These are phyloP conservation scores for Microtus agrestis DNA, from an alignment of 2,797 vertebrate species.

Conservation along the genomic window DNA sequence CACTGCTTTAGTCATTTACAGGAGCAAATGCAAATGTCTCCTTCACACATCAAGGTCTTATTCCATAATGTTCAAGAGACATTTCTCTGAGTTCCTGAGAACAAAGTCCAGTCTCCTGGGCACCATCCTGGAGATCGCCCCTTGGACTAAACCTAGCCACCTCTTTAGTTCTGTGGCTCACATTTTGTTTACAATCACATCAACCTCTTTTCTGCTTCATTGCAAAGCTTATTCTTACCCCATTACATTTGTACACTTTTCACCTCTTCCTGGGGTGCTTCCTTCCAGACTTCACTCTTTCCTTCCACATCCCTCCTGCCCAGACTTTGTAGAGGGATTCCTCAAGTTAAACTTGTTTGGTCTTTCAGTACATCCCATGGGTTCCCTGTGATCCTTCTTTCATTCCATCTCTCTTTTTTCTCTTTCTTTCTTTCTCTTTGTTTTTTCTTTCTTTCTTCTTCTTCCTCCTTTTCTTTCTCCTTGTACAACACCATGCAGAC, in stretches of 20 bases:
- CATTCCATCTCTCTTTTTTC: not conserved
- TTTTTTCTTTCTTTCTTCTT: not conserved
- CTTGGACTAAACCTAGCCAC: not conserved
- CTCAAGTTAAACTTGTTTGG: not conserved
- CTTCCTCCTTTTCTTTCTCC: not conserved
- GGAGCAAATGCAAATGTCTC: not conserved
- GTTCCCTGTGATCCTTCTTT: not conserved
- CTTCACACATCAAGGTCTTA: too few relatives aligned
- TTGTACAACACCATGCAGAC: not conserved
- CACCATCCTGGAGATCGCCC: not conserved
- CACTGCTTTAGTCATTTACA: not conserved
- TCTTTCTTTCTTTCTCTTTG: too few relatives aligned
- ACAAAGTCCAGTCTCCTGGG: not conserved
- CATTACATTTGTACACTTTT: not conserved
- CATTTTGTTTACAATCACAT: not conserved
- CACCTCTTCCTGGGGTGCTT: not conserved
- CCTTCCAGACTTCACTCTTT: not conserved
- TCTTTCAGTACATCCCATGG: not conserved
- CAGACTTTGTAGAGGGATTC: not conserved
- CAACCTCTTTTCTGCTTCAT: not conserved
- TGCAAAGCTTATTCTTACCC: not conserved
- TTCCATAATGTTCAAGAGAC: not conserved
- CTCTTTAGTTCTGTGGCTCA: not conserved
- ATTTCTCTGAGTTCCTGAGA: not conserved
- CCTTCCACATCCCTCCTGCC: not conserved